Base-by-base conservation (phyloP, 2,797 vertebrate genomes). In the Luscinia luscinia region DNA sequence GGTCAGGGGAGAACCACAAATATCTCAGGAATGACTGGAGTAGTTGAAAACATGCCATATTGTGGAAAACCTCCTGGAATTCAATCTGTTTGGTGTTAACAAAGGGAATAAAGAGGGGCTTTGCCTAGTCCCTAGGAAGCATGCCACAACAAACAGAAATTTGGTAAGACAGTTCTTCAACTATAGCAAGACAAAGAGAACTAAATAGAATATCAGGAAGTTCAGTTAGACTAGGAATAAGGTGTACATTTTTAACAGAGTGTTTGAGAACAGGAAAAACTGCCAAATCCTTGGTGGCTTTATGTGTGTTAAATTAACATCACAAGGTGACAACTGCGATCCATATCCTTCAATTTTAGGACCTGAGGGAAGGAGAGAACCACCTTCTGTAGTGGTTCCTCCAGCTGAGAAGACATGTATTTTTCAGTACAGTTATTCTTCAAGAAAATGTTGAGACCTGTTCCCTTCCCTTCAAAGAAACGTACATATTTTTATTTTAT, bases 21-120 rank as follows among this genome's bases (percentile, higher is more conserved):
- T 79, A 94, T 76, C 77, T 96, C 63, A 51, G 85, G 89, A 95
- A 93, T 91, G 59, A 85, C 36, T 77, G 48, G 67, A 85, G 67
- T 89, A 89, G 89, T 57, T 94, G 91, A 91, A 96, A 94, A 85
- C 19, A 45, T 78, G 55, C 40, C 84, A 84, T 91, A 41, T 84
- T 94, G 66, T 93, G 70, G 77, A 93, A 93, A 90, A 91, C 24
- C 75, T 89, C 32, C n/a, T 81, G 76, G 76, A 81, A 87, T 87
- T 87, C 73, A 89, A n/a, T 94, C 58, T 84, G 59, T 41, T 89
- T 48, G 64, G n/a, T 76, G 51, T 90, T 94, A 92, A 72, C 30
- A 72, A 59, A 26, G 19, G 21, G 36, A 30, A 20, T 82, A 79
- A 57, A 81, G 58, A 87, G 34, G 66, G 55, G 20, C 32, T 84